phyloP scores from a whole-genome alignment of 2,888 invertebrate species.

The Tanaodytes sp. region DNA sequence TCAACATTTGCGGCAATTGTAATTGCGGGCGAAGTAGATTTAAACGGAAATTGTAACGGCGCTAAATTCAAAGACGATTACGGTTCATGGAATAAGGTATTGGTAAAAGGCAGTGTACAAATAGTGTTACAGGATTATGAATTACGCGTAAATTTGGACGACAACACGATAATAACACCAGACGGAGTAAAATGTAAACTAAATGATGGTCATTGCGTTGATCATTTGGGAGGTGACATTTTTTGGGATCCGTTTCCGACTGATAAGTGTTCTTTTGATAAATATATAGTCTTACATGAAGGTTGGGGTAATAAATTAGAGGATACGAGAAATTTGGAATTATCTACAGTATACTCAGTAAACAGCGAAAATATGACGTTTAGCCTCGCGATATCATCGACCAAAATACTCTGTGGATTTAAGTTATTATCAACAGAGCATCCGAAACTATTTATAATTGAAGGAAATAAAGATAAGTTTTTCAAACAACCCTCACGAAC shows the following conservation, averaged over 20 bases:
- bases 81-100: conserved; percentile 1
- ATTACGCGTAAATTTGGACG: not conserved
- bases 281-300: not conserved
- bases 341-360: not conserved
- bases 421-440: conserved; percentile 22
- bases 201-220: not conserved
- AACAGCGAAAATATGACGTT: not conserved
- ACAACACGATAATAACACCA: not conserved
- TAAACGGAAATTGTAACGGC: not conserved
- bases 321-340: not conserved
- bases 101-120: no score
- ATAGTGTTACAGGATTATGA: not conserved
- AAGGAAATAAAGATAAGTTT: conserved; percentile 2
- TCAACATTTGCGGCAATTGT: not conserved
- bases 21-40: not conserved
- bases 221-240: not conserved
- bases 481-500: not conserved
- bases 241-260: not conserved
- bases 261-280: not conserved
- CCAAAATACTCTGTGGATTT: not conserved
- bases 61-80: not conserved
- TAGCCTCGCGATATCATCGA: not conserved
- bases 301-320: not conserved
- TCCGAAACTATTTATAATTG: conserved; percentile 32
- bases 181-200: not conserved